Percentiles rank a stretch among this genome's conserved stretches.
Evolutionary conservation across 2,888 invertebrate genomes (phyloP).

Genomic region (Drosophila falleni): DNA sequence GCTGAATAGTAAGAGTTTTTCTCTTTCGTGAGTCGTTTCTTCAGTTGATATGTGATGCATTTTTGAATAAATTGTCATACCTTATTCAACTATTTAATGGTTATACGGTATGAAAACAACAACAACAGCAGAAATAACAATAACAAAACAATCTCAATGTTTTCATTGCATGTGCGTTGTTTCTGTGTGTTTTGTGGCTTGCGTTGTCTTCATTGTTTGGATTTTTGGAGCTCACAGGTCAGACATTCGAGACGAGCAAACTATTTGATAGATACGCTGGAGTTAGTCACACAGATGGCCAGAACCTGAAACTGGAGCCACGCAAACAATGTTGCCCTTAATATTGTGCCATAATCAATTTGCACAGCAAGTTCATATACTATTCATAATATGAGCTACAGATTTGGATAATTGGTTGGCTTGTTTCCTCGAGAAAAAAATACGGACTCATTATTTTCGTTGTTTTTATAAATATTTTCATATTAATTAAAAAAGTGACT

Average conservation of each 20-base stretch:
- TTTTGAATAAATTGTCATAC: background rate
- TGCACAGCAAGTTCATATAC: slow-evolving; percentile 8
- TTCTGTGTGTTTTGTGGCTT: slow-evolving; percentile 16
- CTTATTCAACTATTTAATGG: background rate
- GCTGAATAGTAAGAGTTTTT: background rate
- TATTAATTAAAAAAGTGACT: no score
- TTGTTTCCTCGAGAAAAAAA: no score
- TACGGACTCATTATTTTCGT: no score
- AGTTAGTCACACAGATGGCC: background rate
- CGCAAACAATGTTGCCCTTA: slow-evolving; percentile 13
- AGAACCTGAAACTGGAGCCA: background rate
- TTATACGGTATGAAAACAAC: slow-evolving; percentile 19
- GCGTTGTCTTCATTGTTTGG: slow-evolving; percentile 45
- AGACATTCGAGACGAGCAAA: slow-evolving; percentile 17
- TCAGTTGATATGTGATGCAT: background rate
- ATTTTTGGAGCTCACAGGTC: slow-evolving; percentile 33
- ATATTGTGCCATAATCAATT: slow-evolving; percentile 6
- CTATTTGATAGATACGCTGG: slow-evolving; percentile 31
- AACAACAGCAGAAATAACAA: slow-evolving; percentile 19
- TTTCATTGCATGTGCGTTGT: slow-evolving; percentile 34
- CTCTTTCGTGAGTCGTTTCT: background rate
- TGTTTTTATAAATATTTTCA: no score
- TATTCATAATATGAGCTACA: background rate
- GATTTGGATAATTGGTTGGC: slow-evolving; percentile 24
- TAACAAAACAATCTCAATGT: slow-evolving; percentile 41